phyloP scores from a whole-genome alignment of 2,113 vertebrate genomes.

The Cyanoramphus novaezelandiae region DNA sequence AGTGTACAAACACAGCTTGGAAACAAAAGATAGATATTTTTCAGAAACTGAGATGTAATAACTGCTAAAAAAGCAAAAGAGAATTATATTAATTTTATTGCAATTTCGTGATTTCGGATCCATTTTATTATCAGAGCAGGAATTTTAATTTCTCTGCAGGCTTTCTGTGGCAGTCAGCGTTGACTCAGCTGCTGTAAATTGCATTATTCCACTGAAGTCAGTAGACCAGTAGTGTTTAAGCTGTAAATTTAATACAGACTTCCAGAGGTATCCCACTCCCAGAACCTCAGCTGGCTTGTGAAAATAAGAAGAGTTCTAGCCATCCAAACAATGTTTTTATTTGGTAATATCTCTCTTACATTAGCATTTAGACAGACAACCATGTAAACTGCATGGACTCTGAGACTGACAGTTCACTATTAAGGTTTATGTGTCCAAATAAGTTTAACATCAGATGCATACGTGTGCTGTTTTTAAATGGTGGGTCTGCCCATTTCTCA shows the following conservation, averaged over 20 bases:
- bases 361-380: not conserved
- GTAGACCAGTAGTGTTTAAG: not conserved
- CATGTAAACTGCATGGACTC: not conserved
- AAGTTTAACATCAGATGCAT: not conserved
- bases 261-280: not conserved
- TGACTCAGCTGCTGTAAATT: conserved; percentile 39
- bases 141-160: conserved; percentile 46
- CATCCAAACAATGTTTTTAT: not conserved
- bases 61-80: conserved; percentile 2
- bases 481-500: not conserved
- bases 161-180: conserved; percentile 5
- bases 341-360: not conserved
- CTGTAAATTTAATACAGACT: conserved; percentile 33
- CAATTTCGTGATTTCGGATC: conserved; percentile 33
- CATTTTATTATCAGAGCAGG: conserved; percentile 56
- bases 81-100: conserved; percentile 53
- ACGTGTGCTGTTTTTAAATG: not conserved
- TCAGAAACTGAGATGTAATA: conserved; percentile 42
- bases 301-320: not conserved
- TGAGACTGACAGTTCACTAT: not conserved
- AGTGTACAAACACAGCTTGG: conserved; percentile 35
- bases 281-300: not conserved
- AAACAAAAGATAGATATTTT: conserved; percentile 52
- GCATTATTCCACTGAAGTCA: not conserved
- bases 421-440: not conserved